Evolutionary conservation across 1,140 invertebrate genomes (phyloP), one percentile per base, ranked within the genome.

Genomic region (Tetramorium simillimum): DNA sequence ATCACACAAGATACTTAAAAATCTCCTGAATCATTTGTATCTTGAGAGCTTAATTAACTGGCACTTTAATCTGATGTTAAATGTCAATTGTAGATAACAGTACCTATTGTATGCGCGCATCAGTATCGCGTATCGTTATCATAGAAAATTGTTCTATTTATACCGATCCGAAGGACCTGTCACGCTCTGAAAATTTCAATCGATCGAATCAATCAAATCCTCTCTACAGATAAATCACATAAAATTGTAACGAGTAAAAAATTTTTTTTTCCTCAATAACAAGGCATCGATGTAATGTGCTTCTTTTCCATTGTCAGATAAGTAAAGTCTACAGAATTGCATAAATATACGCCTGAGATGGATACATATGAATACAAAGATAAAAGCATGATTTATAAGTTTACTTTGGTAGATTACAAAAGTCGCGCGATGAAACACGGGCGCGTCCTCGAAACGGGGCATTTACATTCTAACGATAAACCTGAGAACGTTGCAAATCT

Each of bases 111-210:
- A 58, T 73, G 37, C 40, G 43, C 16, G n/a, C 18, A 46, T 80
- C 67, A 37, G 14, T 43, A 81, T 72, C 10, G 37, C 21, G 21
- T 60, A 37, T 49, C 43, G 21, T 40, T 75, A 73, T 84, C 53
- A 33, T 84, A 84, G 56, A 81, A 69, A 84, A n/a, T 10, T 56
- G 40, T 14, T 60, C 70, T 40, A 82, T 46, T 73, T 82, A 73
- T 60, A 28, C 12, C 56, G 62, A 14, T 80, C 46, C 53, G 4
- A 60, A 72, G 56, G 40, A 75, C 4, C 40, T 60, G 80, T 73
- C 80, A 75, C 80, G 40, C 80, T 43, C 43, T 75, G 75, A 84
- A 84, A 73, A 28, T 62, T 84, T 21, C 53, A 75, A 73, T 73
- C 80, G 10, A 73, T 73, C n/a, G 14, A 49, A 53, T 43, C 67